Percentiles rank a stretch among this genome's conserved stretches.
Evolutionary conservation across 2,113 vertebrate genomes (phyloP).

Genomic region (Ophiodon elongatus): DNA sequence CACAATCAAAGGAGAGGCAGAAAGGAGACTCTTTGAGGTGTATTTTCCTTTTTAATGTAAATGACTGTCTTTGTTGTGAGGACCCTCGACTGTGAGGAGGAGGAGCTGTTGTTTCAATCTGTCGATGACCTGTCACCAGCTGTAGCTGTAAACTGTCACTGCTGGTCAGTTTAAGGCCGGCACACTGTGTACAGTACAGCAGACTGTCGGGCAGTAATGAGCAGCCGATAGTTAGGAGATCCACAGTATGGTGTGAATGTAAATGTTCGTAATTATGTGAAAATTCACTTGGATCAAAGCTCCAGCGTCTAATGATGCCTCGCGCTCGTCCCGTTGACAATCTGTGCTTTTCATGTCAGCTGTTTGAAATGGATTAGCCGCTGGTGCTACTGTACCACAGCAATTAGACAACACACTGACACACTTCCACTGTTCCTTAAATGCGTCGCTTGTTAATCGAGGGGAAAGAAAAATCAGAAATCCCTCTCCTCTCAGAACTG

Average conservation of each 20-base stretch:
- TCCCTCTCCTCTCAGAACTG: conserved; percentile 11
- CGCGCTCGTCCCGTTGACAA: conserved; percentile 47
- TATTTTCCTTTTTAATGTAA: conserved; percentile 41
- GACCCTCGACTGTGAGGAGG: conserved; percentile 9
- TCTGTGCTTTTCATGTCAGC: conserved; percentile 67
- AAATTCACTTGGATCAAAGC: conserved; percentile 73
- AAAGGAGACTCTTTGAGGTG: background rate
- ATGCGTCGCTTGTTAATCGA: conserved; percentile 54
- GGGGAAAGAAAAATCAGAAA: conserved; percentile 27
- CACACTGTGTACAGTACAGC: conserved; percentile 38
- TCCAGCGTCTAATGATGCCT: conserved; percentile 63
- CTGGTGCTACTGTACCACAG: conserved; percentile 44
- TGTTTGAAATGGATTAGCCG: conserved; percentile 65
- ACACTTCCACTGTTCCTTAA: conserved; percentile 63
- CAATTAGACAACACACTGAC: conserved; percentile 74
- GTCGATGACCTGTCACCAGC: conserved; percentile 43
- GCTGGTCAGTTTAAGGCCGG: conserved; percentile 50
- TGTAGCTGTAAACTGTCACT: conserved; percentile 29
- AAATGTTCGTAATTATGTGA: conserved; percentile 68
- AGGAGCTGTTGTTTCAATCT: conserved; percentile 32
- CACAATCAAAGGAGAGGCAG: conserved; percentile 41
- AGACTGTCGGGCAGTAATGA: conserved; percentile 68
- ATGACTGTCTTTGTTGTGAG: conserved; percentile 22
- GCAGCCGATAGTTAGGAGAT: conserved; percentile 40
- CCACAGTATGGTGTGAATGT: conserved; percentile 55